Percentiles rank a stretch among this genome's conserved stretches.
phyloP scores from a whole-genome alignment of 2,113 vertebrate species.

The Pterocles gutturalis region DNA sequence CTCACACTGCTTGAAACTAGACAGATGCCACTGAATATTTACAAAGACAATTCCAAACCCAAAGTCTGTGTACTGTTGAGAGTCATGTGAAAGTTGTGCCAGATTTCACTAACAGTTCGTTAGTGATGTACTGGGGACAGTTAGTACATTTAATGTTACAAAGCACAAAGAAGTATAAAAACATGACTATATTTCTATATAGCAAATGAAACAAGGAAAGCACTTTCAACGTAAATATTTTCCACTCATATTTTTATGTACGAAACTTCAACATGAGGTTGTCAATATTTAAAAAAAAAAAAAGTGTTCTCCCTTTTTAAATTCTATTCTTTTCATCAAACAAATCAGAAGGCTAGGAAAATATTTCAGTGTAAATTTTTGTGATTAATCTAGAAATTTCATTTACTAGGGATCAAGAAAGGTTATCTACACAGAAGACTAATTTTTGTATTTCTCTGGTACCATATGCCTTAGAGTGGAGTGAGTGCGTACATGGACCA shows the following conservation, averaged over 20 bases:
- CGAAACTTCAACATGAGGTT: background rate
- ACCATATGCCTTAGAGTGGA: rapidly evolving
- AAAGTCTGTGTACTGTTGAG: background rate
- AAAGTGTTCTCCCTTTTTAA: background rate
- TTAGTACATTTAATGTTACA: background rate
- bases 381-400: background rate
- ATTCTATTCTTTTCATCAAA: background rate
- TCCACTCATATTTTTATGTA: background rate
- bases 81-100: background rate
- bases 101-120: background rate
- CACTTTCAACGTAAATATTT: background rate
- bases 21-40: background rate
- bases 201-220: background rate
- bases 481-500: rapidly evolving
- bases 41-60: background rate
- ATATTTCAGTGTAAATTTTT: background rate
- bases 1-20: background rate
- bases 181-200: background rate
- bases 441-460: background rate
- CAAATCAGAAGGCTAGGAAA: background rate
- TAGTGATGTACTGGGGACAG: background rate
- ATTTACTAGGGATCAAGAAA: background rate
- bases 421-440: background rate
- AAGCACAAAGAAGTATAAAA: background rate
- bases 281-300: background rate